Evolutionary conservation across 2,113 vertebrate genomes (phyloP), one percentile per base, ranked within the genome.

Genomic region (Periophthalmodon schlosseri): DNA sequence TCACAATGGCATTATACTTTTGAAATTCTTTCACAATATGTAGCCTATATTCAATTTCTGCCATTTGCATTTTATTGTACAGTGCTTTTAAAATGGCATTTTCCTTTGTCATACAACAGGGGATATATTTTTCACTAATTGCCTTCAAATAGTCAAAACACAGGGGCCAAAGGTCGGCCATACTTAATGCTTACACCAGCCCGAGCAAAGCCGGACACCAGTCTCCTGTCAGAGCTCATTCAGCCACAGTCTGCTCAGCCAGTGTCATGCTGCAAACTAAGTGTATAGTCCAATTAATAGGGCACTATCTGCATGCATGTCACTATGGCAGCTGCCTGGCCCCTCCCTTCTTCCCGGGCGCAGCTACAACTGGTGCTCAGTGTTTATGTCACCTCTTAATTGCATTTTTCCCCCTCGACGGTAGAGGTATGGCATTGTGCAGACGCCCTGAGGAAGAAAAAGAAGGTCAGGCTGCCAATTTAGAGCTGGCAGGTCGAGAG

Each of bases 381-480:
- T 90, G 91, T 91, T 92, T 89, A 88, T 92, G 92, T 92, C 91
- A 92, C 88, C 89, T 90, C 89, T 89, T 91, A 91, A 92, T 92
- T 92, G 90, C 87, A 88, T 88, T 86, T 84, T 67, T 74, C 68
- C 85, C 85, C 86, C 86, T 60, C 60, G 28, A 86, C 82, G 85
- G 79, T 87, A 83, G 77, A 91, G 89, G 87, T 85, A 88, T 81
- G 84, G 84, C 83, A 89, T 91, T 91, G 87, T 88, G 81, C 76
- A 84, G 86, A 82, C 71, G 87, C 87, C 89, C 85, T 73, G 44
- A 88, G 87, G 85, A 92, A 91, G 85, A 87, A 86, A 90, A 88
- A 89, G 89, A 90, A 91, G 89, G 90, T 92, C 87, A 92, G 83
- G 87, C 86, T 91, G 91, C 89, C 91, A 93, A 92, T 92, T 93